Percentiles rank a stretch among this genome's conserved stretches.
Conservation (phyloP, 2,888 invertebrate species). For the Hemaris fuciformis region DNA sequence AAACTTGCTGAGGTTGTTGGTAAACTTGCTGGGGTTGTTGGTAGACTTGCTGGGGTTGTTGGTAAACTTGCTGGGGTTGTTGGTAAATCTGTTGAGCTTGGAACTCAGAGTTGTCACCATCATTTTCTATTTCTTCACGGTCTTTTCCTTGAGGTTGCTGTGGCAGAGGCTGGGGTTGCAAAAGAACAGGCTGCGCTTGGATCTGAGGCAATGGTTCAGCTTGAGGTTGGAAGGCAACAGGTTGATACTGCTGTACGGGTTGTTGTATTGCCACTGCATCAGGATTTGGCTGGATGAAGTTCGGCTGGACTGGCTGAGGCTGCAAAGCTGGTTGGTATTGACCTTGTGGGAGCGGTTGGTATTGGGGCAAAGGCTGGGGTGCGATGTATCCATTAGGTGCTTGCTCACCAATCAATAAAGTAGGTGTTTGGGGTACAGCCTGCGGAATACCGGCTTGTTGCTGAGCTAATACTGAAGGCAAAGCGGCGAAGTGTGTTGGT, state of each 20-base stretch:
- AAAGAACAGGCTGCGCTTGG: constrained; percentile 44
- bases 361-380: constrained; percentile 33
- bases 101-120: neutral
- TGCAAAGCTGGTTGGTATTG: constrained; percentile 31
- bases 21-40: constrained; percentile 22
- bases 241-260: constrained; percentile 33
- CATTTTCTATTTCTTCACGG: constrained; percentile 11
- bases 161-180: constrained; percentile 35
- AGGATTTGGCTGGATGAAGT: constrained; percentile 26
- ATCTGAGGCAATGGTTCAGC: constrained; percentile 33
- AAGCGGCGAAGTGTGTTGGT: constrained; percentile 62
- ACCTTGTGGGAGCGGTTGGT: constrained; percentile 29
- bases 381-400: constrained; percentile 25
- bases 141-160: constrained; percentile 18
- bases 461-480: constrained; percentile 66
- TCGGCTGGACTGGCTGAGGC: constrained; percentile 29
- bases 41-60: constrained; percentile 22
- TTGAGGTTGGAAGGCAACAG: constrained; percentile 27
- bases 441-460: constrained; percentile 47
- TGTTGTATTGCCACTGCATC: constrained; percentile 25
- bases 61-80: constrained; percentile 15
- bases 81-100: constrained; percentile 18
- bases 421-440: constrained; percentile 41
- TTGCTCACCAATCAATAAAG: constrained; percentile 43
- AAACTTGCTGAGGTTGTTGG: constrained; percentile 18